These are phyloP conservation scores for Leuciscus waleckii DNA, from an alignment of 2,797 vertebrate genomes.

Conservation along the genomic window DNA sequence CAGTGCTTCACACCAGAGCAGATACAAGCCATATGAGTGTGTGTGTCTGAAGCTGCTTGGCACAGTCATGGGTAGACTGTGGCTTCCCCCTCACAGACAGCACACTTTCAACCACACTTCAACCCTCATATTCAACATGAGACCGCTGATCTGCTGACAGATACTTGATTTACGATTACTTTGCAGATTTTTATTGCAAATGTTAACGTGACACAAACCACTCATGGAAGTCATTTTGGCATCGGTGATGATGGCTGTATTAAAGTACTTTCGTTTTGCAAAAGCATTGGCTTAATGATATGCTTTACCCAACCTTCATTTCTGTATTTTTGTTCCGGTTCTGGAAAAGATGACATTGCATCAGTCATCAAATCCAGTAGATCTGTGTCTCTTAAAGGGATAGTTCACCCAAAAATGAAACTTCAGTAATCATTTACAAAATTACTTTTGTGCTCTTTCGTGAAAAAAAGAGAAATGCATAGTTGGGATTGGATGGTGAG, in stretches of 20 bases:
- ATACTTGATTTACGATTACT: slow-evolving; percentile 62
- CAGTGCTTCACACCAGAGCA: slow-evolving; percentile 45
- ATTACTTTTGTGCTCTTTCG: neutral
- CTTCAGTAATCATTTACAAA: neutral
- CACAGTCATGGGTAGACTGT: slow-evolving; percentile 62
- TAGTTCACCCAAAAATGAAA: slow-evolving; percentile 1
- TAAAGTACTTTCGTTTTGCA: slow-evolving; percentile 56
- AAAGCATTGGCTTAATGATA: slow-evolving; percentile 57
- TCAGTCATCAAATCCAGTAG: slow-evolving; percentile 23
- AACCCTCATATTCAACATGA: slow-evolving; percentile 56
- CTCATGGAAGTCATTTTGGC: slow-evolving; percentile 59
- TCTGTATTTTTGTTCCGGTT: slow-evolving; percentile 26
- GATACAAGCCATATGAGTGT: slow-evolving; percentile 53
- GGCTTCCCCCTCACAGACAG: slow-evolving; percentile 62
- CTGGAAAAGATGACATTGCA: slow-evolving; percentile 28
- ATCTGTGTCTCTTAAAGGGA: neutral
- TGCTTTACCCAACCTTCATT: slow-evolving; percentile 53
- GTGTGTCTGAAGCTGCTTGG: slow-evolving; percentile 59
- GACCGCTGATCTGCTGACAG: slow-evolving; percentile 63
- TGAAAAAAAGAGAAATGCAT: neutral
- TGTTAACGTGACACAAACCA: slow-evolving; percentile 65
- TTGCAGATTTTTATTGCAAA: slow-evolving; percentile 63
- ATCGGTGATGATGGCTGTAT: slow-evolving; percentile 55
- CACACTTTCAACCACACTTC: slow-evolving; percentile 63
- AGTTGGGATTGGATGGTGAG: neutral